These are phyloP conservation scores for Nothobranchius kuhntae DNA, from an alignment of 2,113 vertebrate species.

Conservation along the genomic window DNA sequence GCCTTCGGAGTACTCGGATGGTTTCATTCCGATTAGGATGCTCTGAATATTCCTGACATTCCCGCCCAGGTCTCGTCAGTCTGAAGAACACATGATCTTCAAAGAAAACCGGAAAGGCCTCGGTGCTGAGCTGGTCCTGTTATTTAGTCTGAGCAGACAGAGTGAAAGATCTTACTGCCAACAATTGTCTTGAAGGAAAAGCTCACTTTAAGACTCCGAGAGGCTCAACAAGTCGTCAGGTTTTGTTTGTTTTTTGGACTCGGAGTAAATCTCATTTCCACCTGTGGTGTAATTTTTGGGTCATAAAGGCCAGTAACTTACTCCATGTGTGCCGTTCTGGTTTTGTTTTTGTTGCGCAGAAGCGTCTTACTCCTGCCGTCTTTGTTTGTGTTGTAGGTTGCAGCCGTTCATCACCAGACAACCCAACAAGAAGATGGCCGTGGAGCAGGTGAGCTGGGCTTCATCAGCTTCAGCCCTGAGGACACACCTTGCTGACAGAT, in stretches of 20 bases:
- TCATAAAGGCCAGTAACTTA: neutral
- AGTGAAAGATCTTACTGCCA: conserved; percentile 19
- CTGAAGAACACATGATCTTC: neutral
- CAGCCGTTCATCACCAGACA: conserved; percentile 84
- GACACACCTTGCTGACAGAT: no score
- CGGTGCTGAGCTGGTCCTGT: neutral
- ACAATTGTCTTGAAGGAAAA: conserved; percentile 8
- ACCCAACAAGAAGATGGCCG: conserved; percentile 82
- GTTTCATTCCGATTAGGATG: no score
- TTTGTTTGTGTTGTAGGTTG: conserved; percentile 76
- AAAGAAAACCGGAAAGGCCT: neutral
- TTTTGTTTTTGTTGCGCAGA: neutral
- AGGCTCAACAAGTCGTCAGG: conserved; percentile 20
- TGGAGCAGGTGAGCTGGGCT: conserved; percentile 81
- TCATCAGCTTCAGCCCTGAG: no score
- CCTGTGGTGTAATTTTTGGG: neutral
- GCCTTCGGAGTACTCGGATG: no score
- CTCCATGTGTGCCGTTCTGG: neutral
- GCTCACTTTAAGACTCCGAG: neutral
- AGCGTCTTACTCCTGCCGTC: neutral
- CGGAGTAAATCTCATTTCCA: conserved; percentile 12
- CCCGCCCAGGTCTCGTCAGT: neutral
- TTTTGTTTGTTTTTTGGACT: conserved; percentile 2
- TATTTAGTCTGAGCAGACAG: conserved; percentile 1
- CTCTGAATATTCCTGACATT: no score